phyloP scores from a whole-genome alignment of 2,113 vertebrate species.

The Cichladusa arquata region DNA sequence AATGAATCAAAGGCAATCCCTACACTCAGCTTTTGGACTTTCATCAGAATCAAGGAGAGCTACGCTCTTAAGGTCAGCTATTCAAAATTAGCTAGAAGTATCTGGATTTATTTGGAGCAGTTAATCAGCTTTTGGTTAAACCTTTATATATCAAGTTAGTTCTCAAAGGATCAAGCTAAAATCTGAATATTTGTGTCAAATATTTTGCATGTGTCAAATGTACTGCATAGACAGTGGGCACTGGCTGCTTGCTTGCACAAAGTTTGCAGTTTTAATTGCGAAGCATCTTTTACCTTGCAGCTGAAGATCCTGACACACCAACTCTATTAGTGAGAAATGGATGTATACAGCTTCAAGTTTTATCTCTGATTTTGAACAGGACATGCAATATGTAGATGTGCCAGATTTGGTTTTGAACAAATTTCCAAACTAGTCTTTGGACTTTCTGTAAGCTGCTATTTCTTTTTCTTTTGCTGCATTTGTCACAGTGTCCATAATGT shows the following conservation, averaged over 20 bases:
- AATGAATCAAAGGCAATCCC: conserved; percentile 42
- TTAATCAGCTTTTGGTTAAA: neutral
- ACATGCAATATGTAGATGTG: neutral
- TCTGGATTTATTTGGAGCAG: neutral
- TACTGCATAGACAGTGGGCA: neutral
- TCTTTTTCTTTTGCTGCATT: neutral
- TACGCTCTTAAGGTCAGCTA: conserved; percentile 13
- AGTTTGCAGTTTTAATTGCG: neutral
- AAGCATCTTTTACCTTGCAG: neutral
- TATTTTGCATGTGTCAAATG: conserved; percentile 1
- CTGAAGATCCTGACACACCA: neutral
- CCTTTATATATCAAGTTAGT: neutral
- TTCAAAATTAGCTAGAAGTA: neutral
- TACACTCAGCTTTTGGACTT: neutral
- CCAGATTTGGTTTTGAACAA: neutral
- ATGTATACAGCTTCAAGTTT: neutral
- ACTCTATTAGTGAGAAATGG: neutral
- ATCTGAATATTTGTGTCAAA: neutral
- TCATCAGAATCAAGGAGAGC: neutral
- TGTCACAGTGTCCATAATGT: neutral
- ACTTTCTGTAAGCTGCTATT: neutral
- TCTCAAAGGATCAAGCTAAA: neutral
- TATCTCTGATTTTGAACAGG: neutral
- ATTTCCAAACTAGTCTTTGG: neutral
- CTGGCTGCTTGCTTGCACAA: neutral